Base-by-base conservation (phyloP, 2,888 invertebrate species). In the Acleris emargana region DNA sequence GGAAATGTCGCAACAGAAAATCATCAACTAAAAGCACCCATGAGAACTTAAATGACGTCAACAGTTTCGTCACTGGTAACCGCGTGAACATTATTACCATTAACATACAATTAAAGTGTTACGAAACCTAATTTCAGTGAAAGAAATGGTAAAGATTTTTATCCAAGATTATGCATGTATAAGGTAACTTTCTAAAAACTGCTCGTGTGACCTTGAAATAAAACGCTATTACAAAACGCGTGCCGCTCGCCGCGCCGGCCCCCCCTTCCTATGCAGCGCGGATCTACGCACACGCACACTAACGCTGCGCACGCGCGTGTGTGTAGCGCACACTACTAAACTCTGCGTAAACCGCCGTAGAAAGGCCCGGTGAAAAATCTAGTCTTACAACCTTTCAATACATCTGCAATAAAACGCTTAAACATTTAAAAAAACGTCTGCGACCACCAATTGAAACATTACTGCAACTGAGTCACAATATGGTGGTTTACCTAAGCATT, bases 121-220 rank as follows among this genome's bases (percentile, higher is more conserved):
- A 61, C 61, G 66, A 66, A 66, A 66, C 51, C 51, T n/a, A 61
- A 51, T 42, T 57, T 18, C 13, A n/a, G 60, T 66, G 32, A 66
- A 66, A 66, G 66, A 73, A 72, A 71, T 74, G 52, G 66, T 77
- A 77, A 77, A 76, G 80, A 75, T 83, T 86, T 78, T 87, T 83
- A 86, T 78, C 82, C 84, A 84, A 87, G 82, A 81, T 79, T 81
- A 79, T 75, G 70, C 74, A 76, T 75, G 73, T 88, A 38, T 38
- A 85, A 87, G 88, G 88, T 89, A 87, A 92, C 93, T 93, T 93
- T 93, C 93, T 92, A 93, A 93, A 92, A 91, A 90, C 89, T 89
- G 86, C 86, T 89, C 84, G 82, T 81, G 82, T 92, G 92, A 93
- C 93, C 93, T 93, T 93, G 93, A 93, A 91, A 91, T 88, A 89